A percentile compares a stretch with the other conserved stretches of the same genome.
These are phyloP conservation scores for Ips typographus DNA, from an alignment of 1,140 invertebrate species.

Conservation along the genomic window DNA sequence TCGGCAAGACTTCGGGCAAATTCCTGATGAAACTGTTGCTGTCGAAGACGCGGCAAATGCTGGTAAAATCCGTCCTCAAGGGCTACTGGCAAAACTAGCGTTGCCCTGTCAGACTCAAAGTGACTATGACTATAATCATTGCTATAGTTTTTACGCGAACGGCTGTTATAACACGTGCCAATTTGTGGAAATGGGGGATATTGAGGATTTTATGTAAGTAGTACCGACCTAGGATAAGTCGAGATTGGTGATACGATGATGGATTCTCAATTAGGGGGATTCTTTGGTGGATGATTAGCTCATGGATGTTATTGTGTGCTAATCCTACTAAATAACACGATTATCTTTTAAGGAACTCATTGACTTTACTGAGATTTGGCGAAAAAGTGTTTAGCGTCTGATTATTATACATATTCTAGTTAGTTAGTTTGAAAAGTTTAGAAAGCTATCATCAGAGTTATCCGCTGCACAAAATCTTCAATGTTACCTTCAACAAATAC, in stretches of 20 bases:
- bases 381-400: too few species aligned
- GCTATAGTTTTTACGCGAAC: slow-evolving; percentile 62
- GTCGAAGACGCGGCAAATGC: background rate
- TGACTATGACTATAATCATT: slow-evolving; percentile 64
- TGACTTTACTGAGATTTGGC: too few species aligned
- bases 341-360: too few species aligned
- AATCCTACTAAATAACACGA: too few species aligned
- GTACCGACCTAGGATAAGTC: background rate
- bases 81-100: slow-evolving; percentile 44
- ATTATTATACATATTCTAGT: too few species aligned
- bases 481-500: too few species aligned
- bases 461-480: too few species aligned
- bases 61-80: slow-evolving; percentile 37
- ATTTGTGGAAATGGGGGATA: slow-evolving; percentile 62
- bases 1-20: slow-evolving; percentile 17
- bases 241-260: background rate
- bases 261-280: background rate
- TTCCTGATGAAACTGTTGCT: slow-evolving; percentile 28
- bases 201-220: slow-evolving; percentile 72
- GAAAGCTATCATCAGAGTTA: too few species aligned
- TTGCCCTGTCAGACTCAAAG: slow-evolving; percentile 58
- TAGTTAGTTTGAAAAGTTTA: too few species aligned
- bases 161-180: slow-evolving; percentile 62
- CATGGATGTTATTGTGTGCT: too few species aligned
- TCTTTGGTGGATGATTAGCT: too few species aligned